Percentiles rank a stretch among this genome's conserved stretches.
Conservation (phyloP, 2,797 vertebrate genomes). For the Sebastes itinus region DNA sequence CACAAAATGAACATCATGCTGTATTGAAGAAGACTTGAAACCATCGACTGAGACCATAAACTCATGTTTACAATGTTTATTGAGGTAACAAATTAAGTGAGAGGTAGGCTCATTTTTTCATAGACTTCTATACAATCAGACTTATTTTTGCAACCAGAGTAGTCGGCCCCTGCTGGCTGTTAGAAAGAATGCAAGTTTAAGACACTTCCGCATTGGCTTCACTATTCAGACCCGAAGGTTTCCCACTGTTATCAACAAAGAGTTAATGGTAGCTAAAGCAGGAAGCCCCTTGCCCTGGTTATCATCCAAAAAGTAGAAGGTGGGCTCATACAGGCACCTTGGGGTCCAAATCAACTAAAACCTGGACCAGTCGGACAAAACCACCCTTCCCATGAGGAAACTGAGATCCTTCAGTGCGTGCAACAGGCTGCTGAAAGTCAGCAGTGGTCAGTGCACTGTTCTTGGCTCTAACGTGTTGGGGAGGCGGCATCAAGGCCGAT, state of each 20-base stretch:
- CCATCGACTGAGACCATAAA: no score
- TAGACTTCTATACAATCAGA: no score
- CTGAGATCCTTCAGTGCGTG: neutral
- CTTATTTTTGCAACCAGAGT: no score
- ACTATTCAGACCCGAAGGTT: no score
- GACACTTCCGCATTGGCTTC: no score
- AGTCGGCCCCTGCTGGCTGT: no score
- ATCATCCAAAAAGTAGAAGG: neutral
- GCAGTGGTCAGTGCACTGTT: slow-evolving; percentile 1
- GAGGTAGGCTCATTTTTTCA: no score
- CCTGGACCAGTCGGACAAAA: neutral
- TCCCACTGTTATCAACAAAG: neutral
- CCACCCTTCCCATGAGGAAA: neutral
- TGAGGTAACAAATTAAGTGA: no score
- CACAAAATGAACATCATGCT: no score
- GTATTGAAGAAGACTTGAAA: no score
- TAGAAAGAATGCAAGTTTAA: no score
- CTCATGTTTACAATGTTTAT: no score
- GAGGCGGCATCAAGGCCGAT: slow-evolving; percentile 9
- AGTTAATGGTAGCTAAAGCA: neutral
- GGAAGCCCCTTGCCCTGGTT: neutral
- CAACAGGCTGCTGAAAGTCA: slow-evolving; percentile 14
- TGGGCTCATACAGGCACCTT: neutral
- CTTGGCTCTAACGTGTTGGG: slow-evolving; percentile 11
- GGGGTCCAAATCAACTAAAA: neutral